Base-by-base conservation (phyloP, 92 coral and sea anemone species). In the Hydrozoanthus gracilis region DNA sequence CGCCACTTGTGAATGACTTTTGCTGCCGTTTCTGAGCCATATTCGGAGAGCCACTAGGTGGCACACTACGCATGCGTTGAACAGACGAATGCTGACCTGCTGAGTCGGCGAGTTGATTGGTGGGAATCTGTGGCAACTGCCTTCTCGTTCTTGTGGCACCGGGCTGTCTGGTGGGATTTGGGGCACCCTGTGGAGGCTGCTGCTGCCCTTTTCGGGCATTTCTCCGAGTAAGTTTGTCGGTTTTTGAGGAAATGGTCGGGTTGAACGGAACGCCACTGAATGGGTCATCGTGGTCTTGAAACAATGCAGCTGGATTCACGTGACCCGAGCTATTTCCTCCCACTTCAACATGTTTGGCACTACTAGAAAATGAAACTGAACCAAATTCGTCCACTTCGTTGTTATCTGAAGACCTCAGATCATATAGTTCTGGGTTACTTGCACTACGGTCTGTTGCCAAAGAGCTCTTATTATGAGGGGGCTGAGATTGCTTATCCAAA, bases 191-290 rank as follows among this genome's bases (percentile, higher is more conserved):
- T 18, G 85, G 49, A 65, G 35, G 39, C 4, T 80, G 44, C 4
- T 80, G 44, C 35, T 80, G 89, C 15, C 73, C 92, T 44, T 45
- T 88, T 46, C 50, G 86, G 13, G 92, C 91, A 27, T 91, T 89
- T 46, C 95, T 47, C 64, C 92, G 78, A 18, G 56, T 85, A 15
- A 91, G 84, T 62, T 76, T 74, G 6, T 75, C 82, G 14, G 71
- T 78, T 73, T 60, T 86, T 51, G 89, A 77, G 17, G 92, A 86
- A 5, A 85, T 77, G 18, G 79, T 88, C 5, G 89, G 90, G 69
- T 91, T 91, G 64, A 94, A 94, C 3, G 98, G 93, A 14, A 94
- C 98, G 9, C 94, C 92, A 14, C 95, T 91, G 73, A 94, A 94
- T 7, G 98, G 98, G 56, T 94, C 98, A 27, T 90, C 95, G 12